These are phyloP conservation scores for Thermophis baileyi DNA, from an alignment of 2,113 vertebrate species.

Conservation along the genomic window DNA sequence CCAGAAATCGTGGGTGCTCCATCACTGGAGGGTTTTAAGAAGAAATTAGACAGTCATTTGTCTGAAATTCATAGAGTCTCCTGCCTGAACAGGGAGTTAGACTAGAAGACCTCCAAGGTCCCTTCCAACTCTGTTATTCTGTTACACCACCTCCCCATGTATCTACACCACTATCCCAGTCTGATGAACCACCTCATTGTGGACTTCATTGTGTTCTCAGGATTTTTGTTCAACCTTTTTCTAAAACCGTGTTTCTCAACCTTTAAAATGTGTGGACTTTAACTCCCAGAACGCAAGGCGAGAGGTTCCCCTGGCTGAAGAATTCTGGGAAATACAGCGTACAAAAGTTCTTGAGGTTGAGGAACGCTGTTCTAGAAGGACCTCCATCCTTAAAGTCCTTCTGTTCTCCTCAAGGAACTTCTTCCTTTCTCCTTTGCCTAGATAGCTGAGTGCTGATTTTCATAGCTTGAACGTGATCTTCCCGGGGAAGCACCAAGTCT, in stretches of 20 bases:
- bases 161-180: background rate
- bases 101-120: too few species aligned
- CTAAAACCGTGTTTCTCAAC: background rate
- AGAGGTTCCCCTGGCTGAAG: background rate
- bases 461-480: background rate
- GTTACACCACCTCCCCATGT: background rate
- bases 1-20: too few species aligned
- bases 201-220: background rate
- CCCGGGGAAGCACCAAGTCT: background rate
- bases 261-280: background rate
- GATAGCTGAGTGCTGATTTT: background rate
- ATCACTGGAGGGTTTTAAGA: too few species aligned
- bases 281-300: background rate
- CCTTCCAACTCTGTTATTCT: too few species aligned
- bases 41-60: too few species aligned
- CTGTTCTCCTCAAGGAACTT: background rate
- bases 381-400: background rate
- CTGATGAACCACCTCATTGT: background rate
- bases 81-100: too few species aligned
- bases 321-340: background rate
- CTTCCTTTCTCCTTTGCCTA: background rate
- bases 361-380: background rate
- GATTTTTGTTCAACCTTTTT: background rate
- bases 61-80: too few species aligned
- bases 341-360: background rate